These are phyloP conservation scores for human DNA, from an alignment of 2,113 vertebrate genomes.

Conservation along the genomic window DNA sequence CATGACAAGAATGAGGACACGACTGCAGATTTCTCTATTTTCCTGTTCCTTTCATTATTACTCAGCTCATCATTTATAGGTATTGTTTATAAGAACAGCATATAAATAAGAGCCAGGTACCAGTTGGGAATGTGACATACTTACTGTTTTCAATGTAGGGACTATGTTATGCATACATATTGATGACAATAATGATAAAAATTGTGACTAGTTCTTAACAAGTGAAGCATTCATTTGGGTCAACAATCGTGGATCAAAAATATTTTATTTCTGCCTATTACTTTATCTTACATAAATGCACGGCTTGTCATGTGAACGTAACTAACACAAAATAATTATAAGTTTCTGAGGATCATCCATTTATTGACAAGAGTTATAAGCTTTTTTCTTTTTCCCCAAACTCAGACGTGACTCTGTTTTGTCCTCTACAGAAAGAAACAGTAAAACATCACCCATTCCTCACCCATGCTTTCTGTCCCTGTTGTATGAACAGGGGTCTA, in stretches of 20 bases:
- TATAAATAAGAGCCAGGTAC: not conserved
- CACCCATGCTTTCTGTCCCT: not conserved
- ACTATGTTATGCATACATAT: not conserved
- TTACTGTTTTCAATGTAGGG: not conserved
- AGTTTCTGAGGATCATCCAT: slow-evolving; percentile 11
- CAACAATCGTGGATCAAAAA: not conserved
- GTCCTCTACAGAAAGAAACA: not conserved
- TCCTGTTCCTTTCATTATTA: not conserved
- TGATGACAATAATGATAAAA: not conserved
- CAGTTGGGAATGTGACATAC: not conserved
- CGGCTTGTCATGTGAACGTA: not conserved
- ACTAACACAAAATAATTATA: slow-evolving; percentile 1
- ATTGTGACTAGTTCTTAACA: not conserved
- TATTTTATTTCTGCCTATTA: not conserved
- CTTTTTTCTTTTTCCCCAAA: not conserved
- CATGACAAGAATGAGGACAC: not conserved
- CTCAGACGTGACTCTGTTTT: not conserved
- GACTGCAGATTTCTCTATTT: not conserved
- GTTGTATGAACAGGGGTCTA: not conserved
- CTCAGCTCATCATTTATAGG: not conserved
- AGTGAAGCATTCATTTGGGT: not conserved
- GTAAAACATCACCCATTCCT: not conserved
- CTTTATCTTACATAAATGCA: not conserved
- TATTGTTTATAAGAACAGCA: not conserved
- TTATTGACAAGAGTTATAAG: not conserved